Evolutionary conservation across 2,113 vertebrate genomes (phyloP), one percentile per base, ranked within the genome.

Genomic region (Neolamprologus ventralis): DNA sequence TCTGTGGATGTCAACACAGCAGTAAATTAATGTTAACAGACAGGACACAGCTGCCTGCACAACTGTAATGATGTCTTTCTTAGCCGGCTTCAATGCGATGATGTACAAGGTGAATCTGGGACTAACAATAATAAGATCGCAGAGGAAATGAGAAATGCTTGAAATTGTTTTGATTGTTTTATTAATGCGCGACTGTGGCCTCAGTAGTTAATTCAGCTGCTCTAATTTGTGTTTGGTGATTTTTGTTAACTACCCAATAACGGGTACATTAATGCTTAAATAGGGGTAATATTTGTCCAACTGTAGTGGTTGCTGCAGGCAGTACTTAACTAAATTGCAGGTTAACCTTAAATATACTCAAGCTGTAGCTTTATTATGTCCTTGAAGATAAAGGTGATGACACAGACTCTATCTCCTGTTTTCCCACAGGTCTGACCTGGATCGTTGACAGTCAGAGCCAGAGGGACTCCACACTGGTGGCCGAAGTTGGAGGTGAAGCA

Each of bases 381-480:
- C 26, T 28, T 60, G 40, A 8, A 51, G 12, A 19, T 71, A 14
- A 37, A 7, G 9, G 9, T 33, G 23, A 65, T 2, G 3, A 73
- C 35, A 28, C 14, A 6, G 65, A 28, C 4, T 5, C 2, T 2
- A 16, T 83, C 35, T 57, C 19, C 14, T 79, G 68, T 58, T 51
- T 75, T 53, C 40, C 54, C 10, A 19, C n/a, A 68, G 49, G 40
- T 65, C 89, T 92, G 71, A 97, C 97, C 97, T 93, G 96, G 91
- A 53, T 96, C 91, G 1, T 96, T 91, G 47, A 95, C 95, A 7
- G 91, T 96, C 28, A 98, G 92, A 37, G 91, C 90, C 73, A 98
- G 94, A 31, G 94, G 93, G 49, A 98, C 91, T 80, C 95, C 97
- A 89, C 97, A 97, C 35, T 84, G 95, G 19, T 88, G 88, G 1